Evolutionary conservation across 37 sponge, comb jelly and placozoan genomes (phyloP).

Genomic region (Axinella damicornis): DNA sequence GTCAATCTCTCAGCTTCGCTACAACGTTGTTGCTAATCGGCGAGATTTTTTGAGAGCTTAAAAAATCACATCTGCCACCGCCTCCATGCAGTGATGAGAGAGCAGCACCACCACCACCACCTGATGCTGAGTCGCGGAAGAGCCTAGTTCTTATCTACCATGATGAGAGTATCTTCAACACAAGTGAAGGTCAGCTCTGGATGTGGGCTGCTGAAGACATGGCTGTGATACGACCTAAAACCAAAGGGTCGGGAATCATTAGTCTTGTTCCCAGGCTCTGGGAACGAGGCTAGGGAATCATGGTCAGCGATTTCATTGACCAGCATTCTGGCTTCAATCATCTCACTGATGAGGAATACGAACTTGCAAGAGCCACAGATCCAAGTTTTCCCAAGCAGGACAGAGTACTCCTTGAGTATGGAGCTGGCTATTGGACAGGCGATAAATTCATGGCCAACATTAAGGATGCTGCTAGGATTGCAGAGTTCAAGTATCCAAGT

Average conservation of each 20-base stretch:
- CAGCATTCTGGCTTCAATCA: no score
- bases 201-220: constrained; percentile 42
- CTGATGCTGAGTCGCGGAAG: not conserved
- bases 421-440: not conserved
- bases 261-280: no score
- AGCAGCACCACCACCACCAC: not conserved
- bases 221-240: constrained; percentile 39
- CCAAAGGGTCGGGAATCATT: constrained; percentile 48
- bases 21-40: no score
- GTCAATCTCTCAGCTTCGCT: no score
- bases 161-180: constrained; percentile 47
- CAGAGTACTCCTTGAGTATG: no score
- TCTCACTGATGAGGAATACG: no score
- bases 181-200: constrained; percentile 36
- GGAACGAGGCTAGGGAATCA: no score
- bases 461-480: not conserved
- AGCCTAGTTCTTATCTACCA: constrained; percentile 47
- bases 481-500: constrained; percentile 32
- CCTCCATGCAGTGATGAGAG: not conserved
- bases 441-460: not conserved
- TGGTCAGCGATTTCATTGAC: no score
- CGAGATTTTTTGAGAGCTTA: no score
- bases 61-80: not conserved
- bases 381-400: no score
- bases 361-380: no score